Evolutionary conservation across 2,797 vertebrate species (phyloP).

Genomic region (Yasuhikotakia modesta): DNA sequence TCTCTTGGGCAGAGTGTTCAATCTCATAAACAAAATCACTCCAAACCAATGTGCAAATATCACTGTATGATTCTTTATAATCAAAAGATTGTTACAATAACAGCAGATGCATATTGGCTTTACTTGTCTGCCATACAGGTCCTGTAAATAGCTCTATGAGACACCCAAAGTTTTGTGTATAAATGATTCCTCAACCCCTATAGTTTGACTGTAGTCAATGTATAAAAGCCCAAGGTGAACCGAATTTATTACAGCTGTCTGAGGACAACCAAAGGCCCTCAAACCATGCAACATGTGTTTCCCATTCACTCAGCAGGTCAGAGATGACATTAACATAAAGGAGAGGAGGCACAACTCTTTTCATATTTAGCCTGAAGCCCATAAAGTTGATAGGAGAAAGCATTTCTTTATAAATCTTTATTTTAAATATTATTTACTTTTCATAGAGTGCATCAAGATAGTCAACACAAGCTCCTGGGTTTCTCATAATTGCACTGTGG

Average conservation of each 20-base stretch:
- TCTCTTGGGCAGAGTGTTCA: no score
- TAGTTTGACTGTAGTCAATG: slow-evolving; percentile 34
- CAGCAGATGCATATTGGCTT: slow-evolving; percentile 37
- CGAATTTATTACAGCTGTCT: slow-evolving; percentile 49
- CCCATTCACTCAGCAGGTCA: slow-evolving; percentile 71
- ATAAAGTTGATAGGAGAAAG: slow-evolving; percentile 55
- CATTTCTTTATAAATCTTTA: no score
- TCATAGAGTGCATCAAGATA: slow-evolving; percentile 74
- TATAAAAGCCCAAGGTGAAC: slow-evolving; percentile 49
- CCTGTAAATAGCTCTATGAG: slow-evolving; percentile 24
- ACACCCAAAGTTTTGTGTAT: slow-evolving; percentile 33
- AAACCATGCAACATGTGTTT: slow-evolving; percentile 77
- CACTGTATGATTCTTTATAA: no score
- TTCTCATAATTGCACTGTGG: slow-evolving; percentile 53
- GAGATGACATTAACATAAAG: slow-evolving; percentile 81
- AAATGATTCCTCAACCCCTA: slow-evolving; percentile 52
- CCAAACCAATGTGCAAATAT: no score
- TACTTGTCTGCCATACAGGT: slow-evolving; percentile 39
- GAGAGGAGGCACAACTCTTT: slow-evolving; percentile 77
- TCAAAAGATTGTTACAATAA: no score
- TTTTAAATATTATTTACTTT: slow-evolving; percentile 81
- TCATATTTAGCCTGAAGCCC: slow-evolving; percentile 64
- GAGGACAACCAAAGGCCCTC: slow-evolving; percentile 53
- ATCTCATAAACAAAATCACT: no score
- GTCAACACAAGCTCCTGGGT: slow-evolving; percentile 64